Conservation (phyloP, 2,888 invertebrate species). For the Hydroisotoma schaefferi region DNA sequence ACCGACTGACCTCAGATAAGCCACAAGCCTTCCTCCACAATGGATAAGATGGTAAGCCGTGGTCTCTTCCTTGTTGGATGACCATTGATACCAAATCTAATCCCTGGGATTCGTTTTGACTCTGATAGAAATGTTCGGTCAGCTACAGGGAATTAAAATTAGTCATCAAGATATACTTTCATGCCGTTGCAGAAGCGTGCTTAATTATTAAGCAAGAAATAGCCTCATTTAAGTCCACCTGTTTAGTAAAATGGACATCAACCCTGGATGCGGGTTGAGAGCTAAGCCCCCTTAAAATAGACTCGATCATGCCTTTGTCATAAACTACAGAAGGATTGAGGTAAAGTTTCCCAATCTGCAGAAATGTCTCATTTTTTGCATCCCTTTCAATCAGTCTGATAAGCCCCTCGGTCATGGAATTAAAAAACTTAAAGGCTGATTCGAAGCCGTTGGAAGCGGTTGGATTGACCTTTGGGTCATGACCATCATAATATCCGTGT, state of each 20-base stretch:
- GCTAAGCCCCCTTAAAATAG: conserved; percentile 65
- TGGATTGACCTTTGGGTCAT: conserved; percentile 75
- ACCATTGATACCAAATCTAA: conserved; percentile 57
- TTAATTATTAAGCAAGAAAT: not conserved
- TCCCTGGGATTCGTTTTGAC: conserved; percentile 58
- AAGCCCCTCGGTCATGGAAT: conserved; percentile 68
- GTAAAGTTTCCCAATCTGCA: conserved; percentile 72
- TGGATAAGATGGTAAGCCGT: conserved; percentile 75
- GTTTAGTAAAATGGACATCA: conserved; percentile 62
- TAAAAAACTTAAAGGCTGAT: conserved; percentile 88
- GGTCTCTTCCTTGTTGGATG: conserved; percentile 25
- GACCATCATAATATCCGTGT: conserved; percentile 65
- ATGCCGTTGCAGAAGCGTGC: not conserved
- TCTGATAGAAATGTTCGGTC: conserved; percentile 67
- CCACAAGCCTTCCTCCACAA: conserved; percentile 74
- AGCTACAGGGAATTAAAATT: conserved; percentile 55
- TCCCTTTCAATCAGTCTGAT: conserved; percentile 54
- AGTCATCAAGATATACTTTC: not conserved
- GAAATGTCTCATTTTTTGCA: conserved; percentile 57
- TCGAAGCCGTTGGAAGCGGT: conserved; percentile 93
- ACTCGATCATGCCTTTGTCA: conserved; percentile 60
- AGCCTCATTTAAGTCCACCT: conserved; percentile 54
- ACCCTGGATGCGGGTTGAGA: conserved; percentile 62
- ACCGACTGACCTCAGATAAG: conserved; percentile 60
- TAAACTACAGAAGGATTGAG: conserved; percentile 76